These are phyloP conservation scores for Atractosteus spatula DNA, from an alignment of 2,113 vertebrate genomes.

Conservation along the genomic window DNA sequence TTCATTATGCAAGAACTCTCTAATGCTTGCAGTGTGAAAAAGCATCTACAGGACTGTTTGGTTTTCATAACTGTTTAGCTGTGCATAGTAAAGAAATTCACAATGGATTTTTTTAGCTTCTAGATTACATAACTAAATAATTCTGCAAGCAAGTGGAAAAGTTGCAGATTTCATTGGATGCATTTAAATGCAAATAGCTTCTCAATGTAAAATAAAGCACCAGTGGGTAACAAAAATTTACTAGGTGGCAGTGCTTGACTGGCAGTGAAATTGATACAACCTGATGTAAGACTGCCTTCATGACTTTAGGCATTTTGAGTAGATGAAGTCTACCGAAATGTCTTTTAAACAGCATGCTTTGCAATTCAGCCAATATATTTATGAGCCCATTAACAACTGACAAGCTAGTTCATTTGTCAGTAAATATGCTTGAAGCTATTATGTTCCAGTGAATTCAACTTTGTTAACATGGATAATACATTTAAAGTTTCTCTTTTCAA, in stretches of 20 bases:
- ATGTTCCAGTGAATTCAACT: no score
- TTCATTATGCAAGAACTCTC: no score
- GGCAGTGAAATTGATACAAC: neutral
- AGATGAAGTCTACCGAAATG: neutral
- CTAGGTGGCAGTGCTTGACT: neutral
- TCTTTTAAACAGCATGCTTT: slow-evolving; percentile 3
- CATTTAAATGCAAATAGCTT: slow-evolving; percentile 2
- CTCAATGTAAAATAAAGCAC: neutral
- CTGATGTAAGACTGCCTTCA: neutral
- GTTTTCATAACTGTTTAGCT: no score
- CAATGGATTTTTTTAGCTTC: no score
- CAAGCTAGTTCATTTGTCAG: slow-evolving; percentile 1
- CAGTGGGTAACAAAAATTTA: neutral
- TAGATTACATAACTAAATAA: no score
- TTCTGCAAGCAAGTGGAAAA: slow-evolving; percentile 4
- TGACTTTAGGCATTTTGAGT: neutral
- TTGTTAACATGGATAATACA: no score
- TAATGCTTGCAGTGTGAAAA: no score
- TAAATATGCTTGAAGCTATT: neutral
- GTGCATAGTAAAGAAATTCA: no score
- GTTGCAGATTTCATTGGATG: neutral
- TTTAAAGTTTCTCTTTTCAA: no score
- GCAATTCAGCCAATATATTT: neutral
- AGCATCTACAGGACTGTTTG: no score
- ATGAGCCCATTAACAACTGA: slow-evolving; percentile 1